Conservation (phyloP, 2,797 vertebrate genomes). For the Girardinus metallicus region DNA sequence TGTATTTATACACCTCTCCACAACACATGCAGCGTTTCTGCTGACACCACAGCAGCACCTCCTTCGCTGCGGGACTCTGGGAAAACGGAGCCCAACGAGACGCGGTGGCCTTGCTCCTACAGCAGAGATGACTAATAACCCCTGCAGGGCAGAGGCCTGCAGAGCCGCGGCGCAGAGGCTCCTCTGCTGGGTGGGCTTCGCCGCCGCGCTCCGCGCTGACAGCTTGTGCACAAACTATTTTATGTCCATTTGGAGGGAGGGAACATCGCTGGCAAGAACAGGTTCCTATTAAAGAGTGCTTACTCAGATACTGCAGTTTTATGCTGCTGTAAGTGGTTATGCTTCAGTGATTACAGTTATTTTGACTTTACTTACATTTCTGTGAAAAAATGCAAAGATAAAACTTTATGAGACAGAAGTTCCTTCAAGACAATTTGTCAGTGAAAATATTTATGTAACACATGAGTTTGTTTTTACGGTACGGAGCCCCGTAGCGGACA, state of each 20-base stretch:
- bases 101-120: constrained; percentile 55
- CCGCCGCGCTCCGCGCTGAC: constrained; percentile 22
- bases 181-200: constrained; percentile 31
- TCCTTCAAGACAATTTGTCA: background rate
- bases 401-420: background rate
- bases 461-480: too few species aligned
- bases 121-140: constrained; percentile 67
- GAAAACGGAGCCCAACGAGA: constrained; percentile 56
- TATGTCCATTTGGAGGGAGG: constrained; percentile 20
- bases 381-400: background rate
- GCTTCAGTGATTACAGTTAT: background rate
- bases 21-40: constrained; percentile 55
- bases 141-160: constrained; percentile 47
- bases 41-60: constrained; percentile 63
- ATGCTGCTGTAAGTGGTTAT: background rate
- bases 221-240: constrained; percentile 22
- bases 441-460: too few species aligned
- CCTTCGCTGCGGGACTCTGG: constrained; percentile 44
- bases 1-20: constrained; percentile 64
- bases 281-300: constrained; percentile 20
- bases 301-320: constrained; percentile 17
- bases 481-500: too few species aligned
- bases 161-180: constrained; percentile 55
- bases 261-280: constrained; percentile 13
- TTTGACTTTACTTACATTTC: background rate